These are phyloP conservation scores for Megastigmus dorsalis DNA, from an alignment of 2,888 invertebrate genomes.

Conservation along the genomic window DNA sequence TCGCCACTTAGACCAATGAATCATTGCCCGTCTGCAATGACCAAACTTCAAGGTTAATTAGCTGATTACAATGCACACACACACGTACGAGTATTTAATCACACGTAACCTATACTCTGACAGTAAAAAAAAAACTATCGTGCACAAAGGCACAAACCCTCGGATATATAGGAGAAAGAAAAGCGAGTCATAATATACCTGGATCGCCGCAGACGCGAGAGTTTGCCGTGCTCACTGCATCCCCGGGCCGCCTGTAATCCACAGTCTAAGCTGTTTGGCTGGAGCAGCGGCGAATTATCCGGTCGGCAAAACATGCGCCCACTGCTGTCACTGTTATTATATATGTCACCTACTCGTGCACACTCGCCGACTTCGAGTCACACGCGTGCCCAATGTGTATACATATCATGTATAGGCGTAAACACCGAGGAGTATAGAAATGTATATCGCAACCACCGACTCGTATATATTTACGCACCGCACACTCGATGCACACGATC, in stretches of 20 bases:
- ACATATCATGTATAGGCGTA: no score
- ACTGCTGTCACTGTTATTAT: no score
- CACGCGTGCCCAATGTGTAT: no score
- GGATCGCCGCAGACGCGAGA: background rate
- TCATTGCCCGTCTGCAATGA: background rate
- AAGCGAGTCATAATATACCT: background rate
- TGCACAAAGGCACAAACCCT: no score
- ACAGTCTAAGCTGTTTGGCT: background rate
- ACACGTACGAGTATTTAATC: background rate
- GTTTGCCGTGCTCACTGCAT: constrained; percentile 1
- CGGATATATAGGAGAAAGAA: background rate
- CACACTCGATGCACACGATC: no score
- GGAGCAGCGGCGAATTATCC: background rate
- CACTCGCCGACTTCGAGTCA: background rate
- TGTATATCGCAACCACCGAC: no score
- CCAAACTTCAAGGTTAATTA: constrained; percentile 7
- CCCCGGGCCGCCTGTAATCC: background rate
- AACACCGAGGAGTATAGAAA: no score
- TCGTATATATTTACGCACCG: no score
- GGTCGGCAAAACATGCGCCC: constrained; percentile 2
- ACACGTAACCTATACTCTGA: background rate
- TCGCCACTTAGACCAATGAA: background rate
- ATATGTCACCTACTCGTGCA: no score
- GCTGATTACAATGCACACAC: constrained; percentile 25
- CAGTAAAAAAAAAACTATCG: background rate